A percentile compares a stretch with the other conserved stretches of the same genome.
phyloP scores from a whole-genome alignment of 2,888 invertebrate species.

The Acleris emargana region DNA sequence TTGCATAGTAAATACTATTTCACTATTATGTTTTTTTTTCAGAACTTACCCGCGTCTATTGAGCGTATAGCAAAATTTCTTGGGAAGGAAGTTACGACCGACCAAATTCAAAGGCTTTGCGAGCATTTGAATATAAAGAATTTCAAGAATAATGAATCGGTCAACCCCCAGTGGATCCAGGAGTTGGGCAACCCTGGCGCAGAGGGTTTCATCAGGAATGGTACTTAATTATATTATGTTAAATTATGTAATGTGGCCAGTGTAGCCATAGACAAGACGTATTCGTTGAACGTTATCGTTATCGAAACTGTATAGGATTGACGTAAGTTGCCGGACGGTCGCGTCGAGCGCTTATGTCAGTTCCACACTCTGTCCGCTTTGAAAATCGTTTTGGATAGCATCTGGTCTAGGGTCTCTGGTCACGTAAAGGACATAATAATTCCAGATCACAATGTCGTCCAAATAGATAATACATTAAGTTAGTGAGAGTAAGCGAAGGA shows the following conservation, averaged over 20 bases:
- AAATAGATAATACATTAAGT: no score
- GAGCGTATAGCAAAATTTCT: conserved; percentile 81
- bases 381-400: no score
- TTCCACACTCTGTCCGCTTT: background rate
- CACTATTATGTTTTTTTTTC: conserved; percentile 33
- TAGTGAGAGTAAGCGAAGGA: no score
- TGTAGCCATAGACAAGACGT: background rate
- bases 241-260: background rate
- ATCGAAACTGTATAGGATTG: no score
- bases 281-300: no score
- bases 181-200: conserved; percentile 71
- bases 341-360: background rate
- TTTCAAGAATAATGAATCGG: conserved; percentile 88
- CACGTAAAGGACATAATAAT: no score
- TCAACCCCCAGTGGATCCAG: conserved; percentile 82
- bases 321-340: no score
- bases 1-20: background rate
- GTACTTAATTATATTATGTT: conserved; percentile 43
- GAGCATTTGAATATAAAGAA: conserved; percentile 88
- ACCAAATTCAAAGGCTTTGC: conserved; percentile 80
- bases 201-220: conserved; percentile 83
- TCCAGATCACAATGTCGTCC: no score
- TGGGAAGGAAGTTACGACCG: conserved; percentile 68
- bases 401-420: no score
- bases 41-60: conserved; percentile 79